These are phyloP conservation scores for Halictus quadricinctus DNA, from an alignment of 2,888 invertebrate genomes.

Conservation along the genomic window DNA sequence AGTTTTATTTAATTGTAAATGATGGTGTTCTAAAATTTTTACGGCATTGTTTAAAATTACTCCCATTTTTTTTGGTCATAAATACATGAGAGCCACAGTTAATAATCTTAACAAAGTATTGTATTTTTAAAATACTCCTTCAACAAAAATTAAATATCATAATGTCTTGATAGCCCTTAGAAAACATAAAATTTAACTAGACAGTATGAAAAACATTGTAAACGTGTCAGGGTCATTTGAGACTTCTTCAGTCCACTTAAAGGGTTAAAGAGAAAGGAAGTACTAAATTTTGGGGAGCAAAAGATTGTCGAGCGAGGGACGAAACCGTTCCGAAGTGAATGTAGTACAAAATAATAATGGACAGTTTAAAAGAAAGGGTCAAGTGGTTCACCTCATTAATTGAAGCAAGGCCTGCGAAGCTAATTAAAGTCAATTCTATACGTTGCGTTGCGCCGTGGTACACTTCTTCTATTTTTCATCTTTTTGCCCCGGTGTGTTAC, in stretches of 20 bases:
- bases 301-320: background rate
- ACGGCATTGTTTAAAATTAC: too few relatives aligned
- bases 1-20: too few relatives aligned
- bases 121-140: too few relatives aligned
- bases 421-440: constrained; percentile 49
- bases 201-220: background rate
- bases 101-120: too few relatives aligned
- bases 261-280: too few relatives aligned
- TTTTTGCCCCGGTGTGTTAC: background rate
- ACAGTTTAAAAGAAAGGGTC: constrained; percentile 42
- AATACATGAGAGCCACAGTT: too few relatives aligned
- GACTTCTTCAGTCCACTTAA: background rate
- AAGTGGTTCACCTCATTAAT: constrained; percentile 56
- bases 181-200: background rate
- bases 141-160: too few relatives aligned
- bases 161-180: background rate
- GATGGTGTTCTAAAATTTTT: too few relatives aligned
- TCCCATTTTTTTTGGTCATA: too few relatives aligned
- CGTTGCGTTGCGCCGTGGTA: constrained; percentile 26
- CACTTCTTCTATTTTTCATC: constrained; percentile 48
- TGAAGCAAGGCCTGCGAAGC: constrained; percentile 52
- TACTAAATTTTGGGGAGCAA: background rate
- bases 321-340: constrained; percentile 31
- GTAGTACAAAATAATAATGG: constrained; percentile 41
- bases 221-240: background rate